Evolutionary conservation across 2,113 vertebrate genomes (phyloP).

Genomic region (Ploceus nigricollis): DNA sequence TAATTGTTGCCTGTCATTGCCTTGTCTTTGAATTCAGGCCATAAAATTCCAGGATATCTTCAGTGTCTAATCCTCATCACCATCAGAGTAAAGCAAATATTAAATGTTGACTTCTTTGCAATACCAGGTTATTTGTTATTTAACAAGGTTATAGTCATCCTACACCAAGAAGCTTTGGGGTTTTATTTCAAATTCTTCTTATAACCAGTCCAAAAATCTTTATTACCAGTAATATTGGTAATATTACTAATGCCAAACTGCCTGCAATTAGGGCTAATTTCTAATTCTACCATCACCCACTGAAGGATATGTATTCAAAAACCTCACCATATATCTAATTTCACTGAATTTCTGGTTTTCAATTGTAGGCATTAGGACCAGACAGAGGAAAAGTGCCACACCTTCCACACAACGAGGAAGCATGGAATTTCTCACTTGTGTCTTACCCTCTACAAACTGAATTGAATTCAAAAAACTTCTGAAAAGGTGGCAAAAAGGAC

Average conservation of each 20-base stretch:
- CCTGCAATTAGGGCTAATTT: background rate
- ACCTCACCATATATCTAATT: background rate
- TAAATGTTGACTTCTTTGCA: background rate
- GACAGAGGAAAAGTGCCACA: background rate
- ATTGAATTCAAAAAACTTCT: background rate
- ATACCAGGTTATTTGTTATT: background rate
- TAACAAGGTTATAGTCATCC: background rate
- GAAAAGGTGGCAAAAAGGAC: background rate
- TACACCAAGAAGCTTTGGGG: accelerated
- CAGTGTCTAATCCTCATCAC: background rate
- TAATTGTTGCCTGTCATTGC: background rate
- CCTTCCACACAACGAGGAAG: background rate
- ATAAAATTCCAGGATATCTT: background rate
- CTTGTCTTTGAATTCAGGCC: background rate
- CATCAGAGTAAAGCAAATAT: background rate
- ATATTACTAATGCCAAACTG: background rate
- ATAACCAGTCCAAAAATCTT: background rate
- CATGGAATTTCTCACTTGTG: background rate
- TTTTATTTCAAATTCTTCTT: background rate
- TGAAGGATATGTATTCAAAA: background rate
- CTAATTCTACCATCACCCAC: background rate
- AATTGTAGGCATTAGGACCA: background rate
- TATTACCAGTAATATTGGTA: background rate
- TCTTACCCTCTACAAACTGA: background rate
- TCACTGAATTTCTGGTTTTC: background rate